These are phyloP conservation scores for Epistrophella euchroma DNA, from an alignment of 2,888 invertebrate species.

Conservation along the genomic window DNA sequence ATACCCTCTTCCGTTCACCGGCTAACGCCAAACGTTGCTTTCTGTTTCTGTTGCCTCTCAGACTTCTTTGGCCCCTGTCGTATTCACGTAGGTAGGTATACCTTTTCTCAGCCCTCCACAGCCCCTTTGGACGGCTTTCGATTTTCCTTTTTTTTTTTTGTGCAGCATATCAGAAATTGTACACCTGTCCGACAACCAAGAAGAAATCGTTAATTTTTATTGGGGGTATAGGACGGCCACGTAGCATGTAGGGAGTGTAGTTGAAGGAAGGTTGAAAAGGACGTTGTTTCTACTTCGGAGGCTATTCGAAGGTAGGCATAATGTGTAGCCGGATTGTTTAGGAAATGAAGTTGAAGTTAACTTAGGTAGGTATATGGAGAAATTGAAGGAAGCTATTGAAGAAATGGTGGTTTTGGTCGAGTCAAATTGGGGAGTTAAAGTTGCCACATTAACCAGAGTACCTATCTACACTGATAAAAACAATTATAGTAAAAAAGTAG, in stretches of 20 bases:
- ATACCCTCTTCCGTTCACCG: slow-evolving; percentile 46
- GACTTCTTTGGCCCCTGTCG: background rate
- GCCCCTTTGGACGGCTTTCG: slow-evolving; percentile 25
- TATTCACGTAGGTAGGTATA: background rate
- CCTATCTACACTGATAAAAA: background rate
- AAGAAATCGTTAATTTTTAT: slow-evolving; percentile 75
- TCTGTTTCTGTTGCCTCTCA: slow-evolving; percentile 6
- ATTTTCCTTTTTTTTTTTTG: slow-evolving; percentile 47
- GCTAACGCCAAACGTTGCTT: slow-evolving; percentile 31
- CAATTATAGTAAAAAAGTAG: too few species aligned
- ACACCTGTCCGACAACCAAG: slow-evolving; percentile 71
- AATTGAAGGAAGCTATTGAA: slow-evolving; percentile 51
- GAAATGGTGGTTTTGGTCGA: slow-evolving; percentile 33
- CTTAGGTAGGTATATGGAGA: slow-evolving; percentile 44
- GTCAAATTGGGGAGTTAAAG: background rate
- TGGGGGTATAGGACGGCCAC: slow-evolving; percentile 54
- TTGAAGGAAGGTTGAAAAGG: slow-evolving; percentile 30
- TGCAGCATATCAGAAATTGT: slow-evolving; percentile 72
- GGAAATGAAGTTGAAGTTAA: slow-evolving; percentile 70
- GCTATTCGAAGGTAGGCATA: slow-evolving; percentile 69
- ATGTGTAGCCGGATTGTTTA: slow-evolving; percentile 69
- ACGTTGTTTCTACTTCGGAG: slow-evolving; percentile 44
- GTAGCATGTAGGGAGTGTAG: background rate
- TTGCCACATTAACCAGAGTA: background rate
- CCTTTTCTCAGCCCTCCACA: background rate